phyloP scores from a whole-genome alignment of 2,888 invertebrate genomes.

The Eupeodes latifasciatus region DNA sequence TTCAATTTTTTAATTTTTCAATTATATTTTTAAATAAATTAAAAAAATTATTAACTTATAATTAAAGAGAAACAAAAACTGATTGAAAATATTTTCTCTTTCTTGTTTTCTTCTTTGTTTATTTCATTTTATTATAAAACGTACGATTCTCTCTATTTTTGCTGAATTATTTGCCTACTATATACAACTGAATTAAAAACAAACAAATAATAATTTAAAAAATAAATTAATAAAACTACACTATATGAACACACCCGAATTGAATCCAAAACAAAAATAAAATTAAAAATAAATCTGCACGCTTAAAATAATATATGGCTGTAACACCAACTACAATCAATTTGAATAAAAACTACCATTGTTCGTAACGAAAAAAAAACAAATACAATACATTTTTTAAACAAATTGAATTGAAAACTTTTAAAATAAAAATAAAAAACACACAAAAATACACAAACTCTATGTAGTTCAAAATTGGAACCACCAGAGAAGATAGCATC shows the following conservation, averaged over 20 bases:
- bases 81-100: constrained; percentile 72
- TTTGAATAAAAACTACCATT: constrained; percentile 41
- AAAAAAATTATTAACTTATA: constrained; percentile 41
- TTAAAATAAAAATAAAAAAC: constrained; percentile 23
- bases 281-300: constrained; percentile 60
- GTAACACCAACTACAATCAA: constrained; percentile 58
- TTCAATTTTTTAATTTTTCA: constrained; percentile 17
- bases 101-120: constrained; percentile 60
- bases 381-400: constrained; percentile 45
- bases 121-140: constrained; percentile 42
- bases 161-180: constrained; percentile 71
- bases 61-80: constrained; percentile 52
- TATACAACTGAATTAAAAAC: constrained; percentile 58
- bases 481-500: constrained; percentile 80
- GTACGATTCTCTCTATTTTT: constrained; percentile 66
- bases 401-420: constrained; percentile 37
- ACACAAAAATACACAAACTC: constrained; percentile 46
- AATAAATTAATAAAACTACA: constrained; percentile 49
- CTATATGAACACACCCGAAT: constrained; percentile 21
- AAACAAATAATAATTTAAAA: constrained; percentile 2
- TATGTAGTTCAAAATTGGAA: constrained; percentile 80
- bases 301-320: constrained; percentile 74
- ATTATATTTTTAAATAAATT: constrained; percentile 34
- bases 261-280: constrained; percentile 44
- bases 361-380: constrained; percentile 40